Conservation (phyloP, 53 echinoderm and acorn worm species). For the Crossaster papposus region DNA sequence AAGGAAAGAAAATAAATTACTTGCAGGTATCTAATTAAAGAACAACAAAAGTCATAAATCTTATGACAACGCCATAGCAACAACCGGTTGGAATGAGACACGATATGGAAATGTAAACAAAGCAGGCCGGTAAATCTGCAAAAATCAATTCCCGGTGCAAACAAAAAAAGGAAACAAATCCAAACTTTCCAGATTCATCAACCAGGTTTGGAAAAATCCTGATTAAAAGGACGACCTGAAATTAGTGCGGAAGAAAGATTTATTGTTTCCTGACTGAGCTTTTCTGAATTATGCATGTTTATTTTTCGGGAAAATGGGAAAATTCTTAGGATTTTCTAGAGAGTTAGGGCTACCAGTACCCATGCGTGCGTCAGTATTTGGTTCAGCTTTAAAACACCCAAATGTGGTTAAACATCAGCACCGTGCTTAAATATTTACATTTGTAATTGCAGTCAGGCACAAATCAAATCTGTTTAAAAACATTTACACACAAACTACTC, state of each 20-base stretch:
- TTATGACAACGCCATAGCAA: background rate
- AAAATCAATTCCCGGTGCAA: slow-evolving; percentile 19
- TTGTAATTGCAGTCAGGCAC: no score
- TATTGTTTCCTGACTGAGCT: slow-evolving; percentile 51
- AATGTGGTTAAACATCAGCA: no score
- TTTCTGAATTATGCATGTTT: slow-evolving; percentile 18
- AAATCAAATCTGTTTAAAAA: no score
- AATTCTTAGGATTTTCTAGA: background rate
- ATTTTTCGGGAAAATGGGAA: background rate
- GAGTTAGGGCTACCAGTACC: no score
- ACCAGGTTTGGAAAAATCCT: background rate
- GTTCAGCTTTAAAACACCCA: no score
- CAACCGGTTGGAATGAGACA: no score
- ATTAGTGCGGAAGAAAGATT: slow-evolving; percentile 18
- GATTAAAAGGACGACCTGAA: slow-evolving; percentile 7
- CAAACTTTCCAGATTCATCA: slow-evolving; percentile 1
- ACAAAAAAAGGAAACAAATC: background rate
- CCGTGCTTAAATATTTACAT: no score
- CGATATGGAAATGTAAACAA: slow-evolving; percentile 14
- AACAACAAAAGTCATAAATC: slow-evolving; percentile 29
- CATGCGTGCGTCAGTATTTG: no score
- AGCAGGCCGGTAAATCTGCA: slow-evolving; percentile 21
- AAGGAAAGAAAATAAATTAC: slow-evolving; percentile 9
- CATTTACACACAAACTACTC: no score
- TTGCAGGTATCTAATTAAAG: background rate